Evolutionary conservation across 1,140 invertebrate species (phyloP).

Genomic region (Achroia grisella): DNA sequence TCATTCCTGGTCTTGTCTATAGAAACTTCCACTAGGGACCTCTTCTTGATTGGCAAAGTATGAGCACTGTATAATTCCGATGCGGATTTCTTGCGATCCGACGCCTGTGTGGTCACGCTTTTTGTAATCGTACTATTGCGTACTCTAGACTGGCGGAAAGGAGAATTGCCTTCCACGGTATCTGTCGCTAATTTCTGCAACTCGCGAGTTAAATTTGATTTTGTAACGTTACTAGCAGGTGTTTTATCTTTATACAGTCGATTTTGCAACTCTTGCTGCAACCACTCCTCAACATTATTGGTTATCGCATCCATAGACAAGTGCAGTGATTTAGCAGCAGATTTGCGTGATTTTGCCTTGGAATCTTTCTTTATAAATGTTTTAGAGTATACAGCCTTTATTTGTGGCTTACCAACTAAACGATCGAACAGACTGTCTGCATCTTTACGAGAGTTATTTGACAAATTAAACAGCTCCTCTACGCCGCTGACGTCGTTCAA

Average conservation of each 20-base stretch:
- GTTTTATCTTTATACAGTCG: conserved; percentile 10
- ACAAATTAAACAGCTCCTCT: conserved; percentile 34
- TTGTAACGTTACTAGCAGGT: background rate
- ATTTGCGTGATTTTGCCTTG: conserved; percentile 10
- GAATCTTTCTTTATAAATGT: conserved; percentile 18
- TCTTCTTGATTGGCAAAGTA: conserved; percentile 47
- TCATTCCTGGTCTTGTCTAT: conserved; percentile 7
- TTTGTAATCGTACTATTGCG: conserved; percentile 13
- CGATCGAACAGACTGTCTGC: conserved; percentile 39
- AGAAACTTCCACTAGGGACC: conserved; percentile 22
- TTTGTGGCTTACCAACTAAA: conserved; percentile 33
- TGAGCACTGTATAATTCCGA: conserved; percentile 31
- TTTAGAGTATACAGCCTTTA: conserved; percentile 38
- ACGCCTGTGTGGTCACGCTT: background rate
- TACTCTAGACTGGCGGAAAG: conserved; percentile 11
- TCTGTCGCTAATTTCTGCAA: conserved; percentile 30
- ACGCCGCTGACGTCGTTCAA: conserved; percentile 43
- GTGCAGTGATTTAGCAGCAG: conserved; percentile 28
- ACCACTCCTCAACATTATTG: conserved; percentile 42
- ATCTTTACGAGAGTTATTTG: conserved; percentile 9
- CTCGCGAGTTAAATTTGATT: conserved; percentile 8
- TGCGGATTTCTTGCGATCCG: conserved; percentile 17
- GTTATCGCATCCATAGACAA: conserved; percentile 28
- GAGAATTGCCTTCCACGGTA: conserved; percentile 29
- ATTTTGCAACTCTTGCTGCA: conserved; percentile 34